phyloP scores from a whole-genome alignment of 1,140 invertebrate species.

The Hirudo medicinalis region DNA sequence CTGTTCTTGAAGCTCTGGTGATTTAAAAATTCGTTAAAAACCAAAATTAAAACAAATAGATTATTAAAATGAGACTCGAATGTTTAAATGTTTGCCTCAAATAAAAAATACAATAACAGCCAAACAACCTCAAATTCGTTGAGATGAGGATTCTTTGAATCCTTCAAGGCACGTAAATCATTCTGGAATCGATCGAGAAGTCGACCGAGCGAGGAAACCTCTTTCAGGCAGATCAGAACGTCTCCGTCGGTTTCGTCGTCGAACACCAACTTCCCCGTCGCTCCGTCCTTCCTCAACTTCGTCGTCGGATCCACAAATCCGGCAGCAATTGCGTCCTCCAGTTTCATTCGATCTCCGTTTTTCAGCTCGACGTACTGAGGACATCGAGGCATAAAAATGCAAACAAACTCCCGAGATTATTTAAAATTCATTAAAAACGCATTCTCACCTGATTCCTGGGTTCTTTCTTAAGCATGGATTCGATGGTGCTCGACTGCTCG shows the following conservation, averaged over 20 bases:
- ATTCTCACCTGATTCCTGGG: background rate
- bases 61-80: too few relatives aligned
- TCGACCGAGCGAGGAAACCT: too few relatives aligned
- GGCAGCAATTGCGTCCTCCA: constrained; percentile 35
- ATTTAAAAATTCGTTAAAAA: too few relatives aligned
- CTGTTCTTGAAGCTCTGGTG: too few relatives aligned
- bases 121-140: too few relatives aligned
- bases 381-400: constrained; percentile 29
- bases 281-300: constrained; percentile 55
- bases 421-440: background rate
- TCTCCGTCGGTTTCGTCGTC: constrained; percentile 3
- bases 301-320: constrained; percentile 46
- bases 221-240: background rate
- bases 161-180: too few relatives aligned
- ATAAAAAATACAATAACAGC: too few relatives aligned
- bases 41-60: too few relatives aligned
- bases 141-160: too few relatives aligned
- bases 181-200: too few relatives aligned
- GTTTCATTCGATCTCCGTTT: constrained; percentile 31
- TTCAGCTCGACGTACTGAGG: constrained; percentile 33
- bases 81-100: too few relatives aligned
- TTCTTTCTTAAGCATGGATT: background rate
- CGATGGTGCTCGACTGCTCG: background rate
- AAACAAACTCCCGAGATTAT: constrained; percentile 27
- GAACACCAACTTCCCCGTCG: constrained; percentile 38